Evolutionary conservation across 2,113 vertebrate genomes (phyloP).

Genomic region (Chrysemys picta): DNA sequence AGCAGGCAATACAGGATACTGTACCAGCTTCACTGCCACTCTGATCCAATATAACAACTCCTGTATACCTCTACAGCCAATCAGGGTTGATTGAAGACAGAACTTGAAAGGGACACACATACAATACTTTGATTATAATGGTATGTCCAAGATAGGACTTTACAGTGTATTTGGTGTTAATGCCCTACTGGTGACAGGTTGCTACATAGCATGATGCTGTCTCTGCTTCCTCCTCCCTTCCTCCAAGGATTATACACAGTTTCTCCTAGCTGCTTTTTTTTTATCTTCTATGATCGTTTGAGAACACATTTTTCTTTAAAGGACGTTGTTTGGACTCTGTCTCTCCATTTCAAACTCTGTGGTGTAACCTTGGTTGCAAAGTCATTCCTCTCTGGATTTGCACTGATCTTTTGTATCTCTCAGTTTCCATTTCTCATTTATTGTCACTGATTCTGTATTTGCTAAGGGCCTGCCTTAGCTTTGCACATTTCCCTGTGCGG

Average conservation of each 20-base stretch:
- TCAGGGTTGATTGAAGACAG: slow-evolving; percentile 15
- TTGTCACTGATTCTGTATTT: neutral
- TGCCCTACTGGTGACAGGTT: neutral
- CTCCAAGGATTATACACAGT: neutral
- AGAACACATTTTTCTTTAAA: neutral
- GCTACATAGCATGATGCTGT: neutral
- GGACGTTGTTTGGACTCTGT: neutral
- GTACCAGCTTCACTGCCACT: slow-evolving; percentile 19
- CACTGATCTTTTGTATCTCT: neutral
- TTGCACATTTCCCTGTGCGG: neutral
- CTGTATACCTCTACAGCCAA: slow-evolving; percentile 17
- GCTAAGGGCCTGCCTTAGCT: neutral
- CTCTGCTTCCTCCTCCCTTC: neutral
- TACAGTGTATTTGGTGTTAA: neutral
- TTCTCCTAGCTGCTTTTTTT: neutral
- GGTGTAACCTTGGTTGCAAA: accelerated
- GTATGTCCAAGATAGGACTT: neutral
- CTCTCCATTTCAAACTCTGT: neutral
- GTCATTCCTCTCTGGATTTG: neutral
- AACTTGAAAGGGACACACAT: slow-evolving; percentile 12
- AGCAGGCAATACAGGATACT: neutral
- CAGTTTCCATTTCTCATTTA: neutral
- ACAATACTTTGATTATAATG: neutral
- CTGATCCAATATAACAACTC: slow-evolving; percentile 4
- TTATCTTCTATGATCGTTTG: neutral